These are phyloP conservation scores for Lycia hirtaria DNA, from an alignment of 2,888 invertebrate species.

Conservation along the genomic window DNA sequence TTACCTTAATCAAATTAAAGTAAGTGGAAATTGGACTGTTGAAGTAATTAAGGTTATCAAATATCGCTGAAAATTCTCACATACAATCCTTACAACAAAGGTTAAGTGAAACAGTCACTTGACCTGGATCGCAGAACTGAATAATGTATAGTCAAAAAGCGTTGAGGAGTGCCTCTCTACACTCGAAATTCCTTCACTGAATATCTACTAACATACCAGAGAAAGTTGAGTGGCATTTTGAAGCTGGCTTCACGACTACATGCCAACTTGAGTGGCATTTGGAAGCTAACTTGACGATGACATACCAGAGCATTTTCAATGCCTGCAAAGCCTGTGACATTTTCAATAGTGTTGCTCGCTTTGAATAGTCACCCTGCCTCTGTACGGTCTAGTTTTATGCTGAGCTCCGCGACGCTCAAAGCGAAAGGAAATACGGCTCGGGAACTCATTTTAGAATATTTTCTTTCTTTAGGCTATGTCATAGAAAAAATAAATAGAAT, in stretches of 20 bases:
- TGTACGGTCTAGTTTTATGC: conserved; percentile 1
- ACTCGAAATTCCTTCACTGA: conserved; percentile 6
- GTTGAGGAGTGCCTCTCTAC: background rate
- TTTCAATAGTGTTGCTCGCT: conserved; percentile 20
- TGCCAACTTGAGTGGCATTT: conserved; percentile 9
- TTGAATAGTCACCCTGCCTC: conserved; percentile 20
- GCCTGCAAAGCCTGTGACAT: conserved; percentile 10
- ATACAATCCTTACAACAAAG: background rate
- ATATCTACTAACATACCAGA: background rate
- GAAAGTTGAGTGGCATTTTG: conserved; percentile 8
- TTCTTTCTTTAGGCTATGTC: too few relatives aligned
- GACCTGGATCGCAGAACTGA: background rate
- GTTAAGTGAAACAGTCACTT: background rate
- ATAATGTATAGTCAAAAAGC: background rate
- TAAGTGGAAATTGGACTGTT: too few relatives aligned
- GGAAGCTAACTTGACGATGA: too few relatives aligned
- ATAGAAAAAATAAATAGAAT: too few relatives aligned
- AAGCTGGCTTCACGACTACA: background rate
- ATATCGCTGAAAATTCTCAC: too few relatives aligned
- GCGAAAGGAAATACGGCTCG: background rate
- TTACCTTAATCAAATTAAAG: too few relatives aligned
- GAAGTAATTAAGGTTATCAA: too few relatives aligned
- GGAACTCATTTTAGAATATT: background rate
- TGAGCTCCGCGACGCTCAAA: conserved; percentile 1
- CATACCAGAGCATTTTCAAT: background rate